Percentiles rank a stretch among this genome's conserved stretches.
Evolutionary conservation across 2,113 vertebrate genomes (phyloP).

Genomic region (Sceloporus undulatus): DNA sequence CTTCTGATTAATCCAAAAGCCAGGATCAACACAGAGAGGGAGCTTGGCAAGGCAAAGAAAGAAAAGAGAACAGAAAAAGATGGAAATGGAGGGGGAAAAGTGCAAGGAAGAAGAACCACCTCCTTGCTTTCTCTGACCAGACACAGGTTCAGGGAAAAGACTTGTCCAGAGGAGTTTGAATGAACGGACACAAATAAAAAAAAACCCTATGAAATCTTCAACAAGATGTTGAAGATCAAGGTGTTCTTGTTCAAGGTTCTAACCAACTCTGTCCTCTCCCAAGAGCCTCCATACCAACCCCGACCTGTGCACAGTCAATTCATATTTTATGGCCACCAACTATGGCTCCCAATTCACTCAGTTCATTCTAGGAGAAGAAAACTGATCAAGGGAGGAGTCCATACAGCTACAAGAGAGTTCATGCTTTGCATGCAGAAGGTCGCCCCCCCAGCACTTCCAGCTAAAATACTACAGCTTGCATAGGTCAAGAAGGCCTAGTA

Average conservation of each 20-base stretch:
- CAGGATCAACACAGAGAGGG: conserved; percentile 72
- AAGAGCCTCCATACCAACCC: neutral
- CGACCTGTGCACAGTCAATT: neutral
- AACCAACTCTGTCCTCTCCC: neutral
- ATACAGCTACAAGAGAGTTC: neutral
- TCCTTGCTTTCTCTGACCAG: neutral
- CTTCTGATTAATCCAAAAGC: conserved; percentile 72
- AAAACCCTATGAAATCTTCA: neutral
- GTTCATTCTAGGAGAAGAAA: neutral
- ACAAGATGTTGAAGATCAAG: neutral
- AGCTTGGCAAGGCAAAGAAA: conserved; percentile 57
- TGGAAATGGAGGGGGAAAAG: conserved; percentile 20
- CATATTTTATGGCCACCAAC: neutral
- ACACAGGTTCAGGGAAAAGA: neutral
- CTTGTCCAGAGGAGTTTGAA: too few relatives aligned
- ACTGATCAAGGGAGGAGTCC: neutral
- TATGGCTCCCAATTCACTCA: neutral
- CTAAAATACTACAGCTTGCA: too few relatives aligned
- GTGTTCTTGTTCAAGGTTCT: neutral
- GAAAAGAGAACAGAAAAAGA: conserved; percentile 45
- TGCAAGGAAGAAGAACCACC: neutral
- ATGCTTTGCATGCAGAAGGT: too few relatives aligned
- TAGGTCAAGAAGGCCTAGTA: neutral
- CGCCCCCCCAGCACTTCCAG: neutral
- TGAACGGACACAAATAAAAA: neutral